Evolutionary conservation across 2,113 vertebrate species (phyloP), one percentile per base, ranked within the genome.

Genomic region (Sinosuthora webbiana): DNA sequence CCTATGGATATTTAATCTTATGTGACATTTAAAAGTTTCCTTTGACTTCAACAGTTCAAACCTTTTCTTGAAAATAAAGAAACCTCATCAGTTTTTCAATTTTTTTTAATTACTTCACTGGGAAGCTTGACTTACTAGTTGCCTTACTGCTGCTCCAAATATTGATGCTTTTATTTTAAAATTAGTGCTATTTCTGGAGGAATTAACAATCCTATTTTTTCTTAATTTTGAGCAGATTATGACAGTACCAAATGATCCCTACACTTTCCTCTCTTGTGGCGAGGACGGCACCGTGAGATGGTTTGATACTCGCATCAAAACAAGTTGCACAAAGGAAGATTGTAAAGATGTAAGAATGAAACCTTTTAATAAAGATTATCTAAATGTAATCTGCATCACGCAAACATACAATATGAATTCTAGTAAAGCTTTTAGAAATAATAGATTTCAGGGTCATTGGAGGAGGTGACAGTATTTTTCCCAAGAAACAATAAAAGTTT

Each of bases 241-340:
- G 98, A 99, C 99, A 15, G 99, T 99, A 96, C 99, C 99, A 83
- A 99, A 99, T 92, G 99, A 99, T 97, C 99, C 99, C 33, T 99
- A 99, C 92, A 99, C 99, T 71, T 99, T 99, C 94, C 98, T 99
- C 83, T 99, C 99, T 21, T 99, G 99, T 94, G 99, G 99, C 92
- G 99, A 99, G 97, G 99, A 99, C 87, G 99, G 99, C 92, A 99
- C 99, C 7, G 99, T 99, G 70, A 97, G 99, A 90, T 99, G 99
- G 99, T 99, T 99, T 96, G 99, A 99, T 97, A 98, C 99, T 47
- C 98, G 99, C 96, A 99, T 98, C 81, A 99, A 99, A 98, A 99
- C 99, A 18, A 99, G 99, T 97, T 99, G 99, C 97, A 99, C 98
- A 64, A 99, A 99, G 97, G 99, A 99, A 98, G 99, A 99, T 96